Base-by-base conservation (phyloP, 1,140 invertebrate genomes). In the Drosophila littoralis region DNA sequence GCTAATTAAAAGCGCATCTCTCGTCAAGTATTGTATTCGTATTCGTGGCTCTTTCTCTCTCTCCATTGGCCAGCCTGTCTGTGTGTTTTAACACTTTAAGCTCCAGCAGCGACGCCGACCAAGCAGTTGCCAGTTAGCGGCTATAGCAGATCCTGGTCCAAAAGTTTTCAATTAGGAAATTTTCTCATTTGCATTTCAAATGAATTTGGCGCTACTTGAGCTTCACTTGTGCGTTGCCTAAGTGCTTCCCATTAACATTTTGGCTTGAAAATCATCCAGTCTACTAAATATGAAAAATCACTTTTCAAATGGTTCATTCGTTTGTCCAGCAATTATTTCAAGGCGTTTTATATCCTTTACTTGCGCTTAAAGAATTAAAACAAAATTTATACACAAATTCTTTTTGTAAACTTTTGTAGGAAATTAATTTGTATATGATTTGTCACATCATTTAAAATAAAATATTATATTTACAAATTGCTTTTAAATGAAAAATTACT, bases 101-200 rank as follows among this genome's bases (percentile, higher is more conserved):
- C 73, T 52, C 75, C 51, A 58, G 48, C 67, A 74, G 59, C 38
- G 36, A 74, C 28, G 15, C 8, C 32, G n/a, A 10, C 64, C 51
- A 51, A 33, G 42, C 7, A 42, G 15, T 48, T 17, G 15, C 35
- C 68, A 51, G 22, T 28, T 28, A 28, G 22, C 22, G 22, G 22
- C 22, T 28, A 28, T 28, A 3, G 58, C 59, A 57, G n/a, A n/a
- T 28, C 38, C 9, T 40, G 10, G 73, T 40, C 78, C 71, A 46
- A 88, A 88, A 89, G 80, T 89, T 88, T 88, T 89, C 84, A 89
- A 89, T 89, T 89, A 81, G 55, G 60, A 65, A 67, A 75, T 79
- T 72, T 80, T 70, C 84, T 84, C 81, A 88, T 88, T 88, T 88
- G 76, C 77, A 83, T 89, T 88, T 88, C 77, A 88, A 88, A 88